phyloP scores from a whole-genome alignment of 1,140 invertebrate species.

The Zaprionus taronus region DNA sequence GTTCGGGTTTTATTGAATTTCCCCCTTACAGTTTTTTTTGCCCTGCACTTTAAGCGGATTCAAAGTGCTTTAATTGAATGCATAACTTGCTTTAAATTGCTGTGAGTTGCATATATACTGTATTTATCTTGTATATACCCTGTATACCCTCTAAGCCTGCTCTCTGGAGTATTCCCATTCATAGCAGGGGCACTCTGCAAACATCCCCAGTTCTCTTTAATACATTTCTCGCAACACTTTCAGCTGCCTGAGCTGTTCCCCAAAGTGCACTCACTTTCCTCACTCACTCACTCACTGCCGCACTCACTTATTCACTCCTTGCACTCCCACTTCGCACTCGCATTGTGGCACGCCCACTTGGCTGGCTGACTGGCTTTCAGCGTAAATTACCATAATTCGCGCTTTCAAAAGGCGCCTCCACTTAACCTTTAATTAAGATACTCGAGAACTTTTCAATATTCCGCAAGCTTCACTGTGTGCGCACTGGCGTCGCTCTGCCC shows the following conservation, averaged over 20 bases:
- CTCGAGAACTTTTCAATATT: conserved; percentile 80
- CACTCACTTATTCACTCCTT: neutral
- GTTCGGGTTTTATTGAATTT: neutral
- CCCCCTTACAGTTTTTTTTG: neutral
- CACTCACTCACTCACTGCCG: conserved; percentile 4
- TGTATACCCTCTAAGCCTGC: too few species aligned
- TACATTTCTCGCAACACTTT: neutral
- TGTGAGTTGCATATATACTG: neutral
- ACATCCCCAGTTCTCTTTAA: neutral
- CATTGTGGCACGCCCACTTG: conserved; percentile 35
- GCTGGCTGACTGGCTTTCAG: conserved; percentile 52
- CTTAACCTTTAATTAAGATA: conserved; percentile 82
- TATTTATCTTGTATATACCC: too few species aligned
- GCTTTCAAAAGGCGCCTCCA: conserved; percentile 65
- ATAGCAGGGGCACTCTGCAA: too few species aligned
- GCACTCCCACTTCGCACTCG: neutral
- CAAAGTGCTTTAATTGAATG: neutral
- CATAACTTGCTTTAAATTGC: neutral
- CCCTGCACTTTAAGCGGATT: neutral
- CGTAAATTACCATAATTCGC: conserved; percentile 62
- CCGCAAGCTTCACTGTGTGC: conserved; percentile 61
- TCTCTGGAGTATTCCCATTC: too few species aligned
- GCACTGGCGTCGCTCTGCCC: conserved; percentile 59
- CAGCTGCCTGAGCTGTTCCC: conserved; percentile 5
- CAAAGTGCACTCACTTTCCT: conserved; percentile 35